Evolutionary conservation across 2,113 vertebrate genomes (phyloP), one percentile per base, ranked within the genome.

Genomic region (Mustela lutreola): DNA sequence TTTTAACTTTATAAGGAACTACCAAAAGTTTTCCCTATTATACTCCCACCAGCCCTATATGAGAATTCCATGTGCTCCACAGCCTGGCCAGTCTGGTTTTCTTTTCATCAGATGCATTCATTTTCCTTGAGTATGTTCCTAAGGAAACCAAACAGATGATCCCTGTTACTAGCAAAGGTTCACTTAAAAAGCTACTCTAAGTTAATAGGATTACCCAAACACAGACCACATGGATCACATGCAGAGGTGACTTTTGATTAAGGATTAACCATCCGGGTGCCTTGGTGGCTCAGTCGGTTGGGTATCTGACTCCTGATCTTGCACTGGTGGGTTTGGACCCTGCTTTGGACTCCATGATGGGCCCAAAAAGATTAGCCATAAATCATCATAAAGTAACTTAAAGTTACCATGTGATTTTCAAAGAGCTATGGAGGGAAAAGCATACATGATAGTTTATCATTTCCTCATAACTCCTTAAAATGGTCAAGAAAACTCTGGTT

Each of bases 121-220:
- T 89, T 85, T 93, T 48, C 39, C 22, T 76, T 89, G 45, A 45
- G 18, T 71, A 9, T 58, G 39, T 73, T 95, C 33, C 83, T 85
- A 67, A 92, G 73, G 73, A 94, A 96, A 97, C n/a, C 60, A 94
- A 96, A 92, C 45, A 86, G 39, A 78, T 53, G 45, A 70, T 85
- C 83, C 53, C 28, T 89, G 36, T 85, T 95, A 78, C 45, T 71
- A 89, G 65, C 28, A 60, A 89, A 97, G 48, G 33, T 83, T 76
- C 60, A n/a, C 73, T 91, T 86, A 88, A 86, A 94, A 93, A 81
- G 26, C 65, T 83, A 78, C 19, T 9, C 45, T 89, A 89, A 97
- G 36, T 56, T 89, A 81, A 73, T 48, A 65, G 73, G 80, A 89
- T 94, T 94, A 94, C 21, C 33, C 36, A 93, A 89, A 85, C 94